Evolutionary conservation across 2,113 vertebrate species (phyloP), one percentile per base, ranked within the genome.

Genomic region (Mandrillus leucophaeus): DNA sequence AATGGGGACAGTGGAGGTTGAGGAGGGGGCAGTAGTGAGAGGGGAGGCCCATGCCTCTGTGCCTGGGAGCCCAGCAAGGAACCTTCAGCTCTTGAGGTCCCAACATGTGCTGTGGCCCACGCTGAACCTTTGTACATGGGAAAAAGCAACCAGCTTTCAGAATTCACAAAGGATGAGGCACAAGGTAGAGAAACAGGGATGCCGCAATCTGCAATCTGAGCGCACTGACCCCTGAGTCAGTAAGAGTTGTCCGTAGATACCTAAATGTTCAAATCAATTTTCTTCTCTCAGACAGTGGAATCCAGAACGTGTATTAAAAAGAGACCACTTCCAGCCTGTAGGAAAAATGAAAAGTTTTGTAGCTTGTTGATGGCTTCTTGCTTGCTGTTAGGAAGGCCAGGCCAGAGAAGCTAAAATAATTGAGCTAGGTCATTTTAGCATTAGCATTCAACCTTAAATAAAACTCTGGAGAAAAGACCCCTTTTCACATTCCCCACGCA

Each of bases 391-490:
- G 57, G 40, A 89, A 91, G 17, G 8, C 43, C 50, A 61, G 38
- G 52, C 30, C 48, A 50, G 25, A 61, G 38, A 16, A 64, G 73
- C 78, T 92, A 61, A 95, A 93, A 70, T 78, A 73, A 91, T 82
- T 43, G 32, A 64, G 40, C 84, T 72, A 13, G 68, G 38, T 50
- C 22, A 85, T 64, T 70, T 95, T n/a, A 25, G 72, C 73, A 30
- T 93, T 93, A 83, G 48, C 25, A 59, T 86, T 48, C 11, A 79
- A 45, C 83, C 70, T 95, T 72, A 83, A 50, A 66, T 79, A 90
- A 90, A 89, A 76, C 35, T 90, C 52, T 68, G 45, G 59, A 84
- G 40, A 88, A 96, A 96, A 80, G 83, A 64, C 40, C n/a, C 52
- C 30, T 30, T 93, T 91, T 79, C 40, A 68, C 14, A 48, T 59